Evolutionary conservation across 30 jellyfish, hydroid and myxozoan genomes (phyloP), one percentile per base, ranked within the genome.

Genomic region (Aurelia coerulea): DNA sequence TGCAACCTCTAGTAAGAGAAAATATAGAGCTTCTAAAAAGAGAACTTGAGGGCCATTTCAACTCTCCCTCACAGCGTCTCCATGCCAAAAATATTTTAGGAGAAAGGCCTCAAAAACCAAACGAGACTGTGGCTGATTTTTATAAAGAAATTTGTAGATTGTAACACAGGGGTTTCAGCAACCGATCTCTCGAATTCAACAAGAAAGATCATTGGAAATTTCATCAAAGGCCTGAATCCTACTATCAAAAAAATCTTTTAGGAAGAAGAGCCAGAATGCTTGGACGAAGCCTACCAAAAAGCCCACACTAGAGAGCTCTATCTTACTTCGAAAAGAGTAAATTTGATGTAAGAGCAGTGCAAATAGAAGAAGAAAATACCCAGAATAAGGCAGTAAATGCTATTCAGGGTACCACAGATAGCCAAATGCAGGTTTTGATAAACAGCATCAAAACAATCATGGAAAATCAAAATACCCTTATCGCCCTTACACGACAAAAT

Each of bases 281-380:
- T 74, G 32, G 84, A 74, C 52, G 41, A 15, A 17, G 84, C 84
- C 32, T 74, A 74, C 42, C 84, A 74, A 51, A 42, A 53, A 46
- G 84, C 80, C 29, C 71, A 72, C 66, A 74, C 84, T 11, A 68
- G 84, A 42, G 84, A 74, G 42, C 84, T 74, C 52, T 74, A 74
- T 29, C 19, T 74, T 35, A 49, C 15, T 9, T 74, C 84, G 13
- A 74, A 42, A 74, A 53, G 71, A 39, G 71, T 17, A 74, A 74
- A 32, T 15, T 68, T 29, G 71, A 74, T 34, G 69, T 74, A 18
- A 42, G 84, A 19, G 69, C 84, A 4, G 42, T 53, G 60, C 13
- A 39, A 33, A 12, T 8, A 19, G 59, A 19, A 19, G 41, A 49
- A 37, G 49, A 37, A 37, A 37, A 37, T 37, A 5, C 49, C 49